phyloP scores from a whole-genome alignment of 2,888 invertebrate genomes.

The Nymphalis polychloros region DNA sequence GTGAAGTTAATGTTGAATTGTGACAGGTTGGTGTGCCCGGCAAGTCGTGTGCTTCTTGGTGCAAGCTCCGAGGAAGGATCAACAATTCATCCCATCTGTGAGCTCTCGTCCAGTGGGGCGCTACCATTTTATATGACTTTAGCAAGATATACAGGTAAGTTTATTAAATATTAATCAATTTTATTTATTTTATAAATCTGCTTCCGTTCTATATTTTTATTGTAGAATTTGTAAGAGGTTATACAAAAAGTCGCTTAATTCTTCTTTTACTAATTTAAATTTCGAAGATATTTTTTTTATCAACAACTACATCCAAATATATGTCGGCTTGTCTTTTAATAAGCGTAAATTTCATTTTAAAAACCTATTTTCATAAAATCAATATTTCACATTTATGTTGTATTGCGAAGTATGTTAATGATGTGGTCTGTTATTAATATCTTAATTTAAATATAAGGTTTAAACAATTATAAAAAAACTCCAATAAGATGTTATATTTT shows the following conservation, averaged over 20 bases:
- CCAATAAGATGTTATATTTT: neutral
- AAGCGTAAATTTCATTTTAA: too few species aligned
- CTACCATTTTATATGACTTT: slow-evolving; percentile 98
- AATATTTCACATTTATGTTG: neutral
- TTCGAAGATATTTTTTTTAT: too few species aligned
- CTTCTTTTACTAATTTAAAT: too few species aligned
- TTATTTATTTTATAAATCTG: neutral
- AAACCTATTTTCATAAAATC: neutral
- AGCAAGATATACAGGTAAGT: slow-evolving; percentile 94
- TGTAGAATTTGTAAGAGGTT: slow-evolving; percentile 4
- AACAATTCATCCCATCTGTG: slow-evolving; percentile 78
- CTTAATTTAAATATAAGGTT: neutral
- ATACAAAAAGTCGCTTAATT: neutral
- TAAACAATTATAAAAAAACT: neutral
- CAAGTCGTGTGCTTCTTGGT: slow-evolving; percentile 68
- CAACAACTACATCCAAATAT: too few species aligned
- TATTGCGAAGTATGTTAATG: neutral
- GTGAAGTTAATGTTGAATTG: slow-evolving; percentile 55
- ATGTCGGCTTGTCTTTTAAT: too few species aligned
- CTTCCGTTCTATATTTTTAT: neutral
- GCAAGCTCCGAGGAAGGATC: slow-evolving; percentile 67
- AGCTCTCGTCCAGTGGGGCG: slow-evolving; percentile 91
- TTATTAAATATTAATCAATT: neutral
- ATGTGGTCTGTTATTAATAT: too few species aligned
- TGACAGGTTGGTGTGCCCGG: slow-evolving; percentile 75